These are phyloP conservation scores for Sthenelais limicola DNA, from an alignment of 2,888 invertebrate species.

Conservation along the genomic window DNA sequence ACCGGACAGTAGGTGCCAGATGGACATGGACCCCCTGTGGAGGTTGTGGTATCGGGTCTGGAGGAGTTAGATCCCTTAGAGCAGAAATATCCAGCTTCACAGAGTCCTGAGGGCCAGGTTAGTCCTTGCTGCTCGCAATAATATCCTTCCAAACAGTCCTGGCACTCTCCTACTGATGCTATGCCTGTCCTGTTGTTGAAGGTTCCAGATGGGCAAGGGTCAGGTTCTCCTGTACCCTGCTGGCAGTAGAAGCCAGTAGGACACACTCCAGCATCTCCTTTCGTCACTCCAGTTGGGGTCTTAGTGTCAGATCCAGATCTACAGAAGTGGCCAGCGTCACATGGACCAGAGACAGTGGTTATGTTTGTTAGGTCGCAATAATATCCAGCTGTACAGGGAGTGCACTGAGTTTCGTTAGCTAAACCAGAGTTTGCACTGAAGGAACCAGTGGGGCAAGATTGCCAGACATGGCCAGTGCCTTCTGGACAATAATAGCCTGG, in stretches of 20 bases:
- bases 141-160: conserved; percentile 63
- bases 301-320: conserved; percentile 59
- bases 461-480: conserved; percentile 65
- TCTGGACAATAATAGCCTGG: conserved; percentile 67
- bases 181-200: conserved; percentile 63
- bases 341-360: conserved; percentile 62
- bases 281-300: conserved; percentile 56
- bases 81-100: conserved; percentile 65
- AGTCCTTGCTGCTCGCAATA: conserved; percentile 65
- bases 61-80: conserved; percentile 61
- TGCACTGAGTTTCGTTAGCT: conserved; percentile 61
- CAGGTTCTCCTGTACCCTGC: conserved; percentile 59
- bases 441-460: conserved; percentile 67
- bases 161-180: conserved; percentile 56
- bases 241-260: conserved; percentile 66
- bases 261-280: conserved; percentile 63
- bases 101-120: conserved; percentile 60
- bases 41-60: conserved; percentile 54
- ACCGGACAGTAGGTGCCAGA: conserved; percentile 62
- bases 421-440: conserved; percentile 60
- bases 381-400: conserved; percentile 64
- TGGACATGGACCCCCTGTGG: conserved; percentile 67
- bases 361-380: conserved; percentile 63
- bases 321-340: conserved; percentile 67
- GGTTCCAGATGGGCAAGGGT: conserved; percentile 64